These are phyloP conservation scores for Datnioides undecimradiatus DNA, from an alignment of 2,113 vertebrate genomes.

Conservation along the genomic window DNA sequence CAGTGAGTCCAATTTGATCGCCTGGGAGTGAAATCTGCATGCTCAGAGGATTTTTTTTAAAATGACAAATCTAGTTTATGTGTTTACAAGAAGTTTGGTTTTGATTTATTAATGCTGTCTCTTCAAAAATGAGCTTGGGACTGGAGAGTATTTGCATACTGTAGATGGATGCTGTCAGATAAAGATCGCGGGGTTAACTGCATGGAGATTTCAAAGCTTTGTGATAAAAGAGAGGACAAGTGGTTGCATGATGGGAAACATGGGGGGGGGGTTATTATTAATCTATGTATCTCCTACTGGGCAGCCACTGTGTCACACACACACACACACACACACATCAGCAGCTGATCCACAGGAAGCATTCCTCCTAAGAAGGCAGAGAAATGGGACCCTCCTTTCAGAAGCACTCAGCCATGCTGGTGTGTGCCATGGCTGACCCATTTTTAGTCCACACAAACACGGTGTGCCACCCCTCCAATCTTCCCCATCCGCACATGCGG, in stretches of 20 bases:
- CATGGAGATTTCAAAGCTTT: slow-evolving; percentile 20
- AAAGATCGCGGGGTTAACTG: slow-evolving; percentile 10
- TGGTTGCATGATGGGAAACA: slow-evolving; percentile 27
- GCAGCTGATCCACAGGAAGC: slow-evolving; percentile 47
- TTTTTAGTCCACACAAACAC: slow-evolving; percentile 61
- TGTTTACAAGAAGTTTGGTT: neutral
- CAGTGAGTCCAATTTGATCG: neutral
- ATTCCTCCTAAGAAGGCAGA: slow-evolving; percentile 8
- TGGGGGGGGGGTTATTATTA: slow-evolving; percentile 29
- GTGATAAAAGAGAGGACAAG: slow-evolving; percentile 41
- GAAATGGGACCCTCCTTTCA: slow-evolving; percentile 47
- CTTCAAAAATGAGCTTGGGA: neutral
- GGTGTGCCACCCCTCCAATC: neutral
- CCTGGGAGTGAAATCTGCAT: neutral
- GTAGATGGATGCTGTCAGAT: neutral
- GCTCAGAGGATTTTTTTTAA: neutral
- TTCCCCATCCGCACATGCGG: neutral
- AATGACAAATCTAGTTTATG: neutral
- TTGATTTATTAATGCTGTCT: neutral
- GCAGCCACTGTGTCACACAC: slow-evolving; percentile 36
- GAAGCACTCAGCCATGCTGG: slow-evolving; percentile 56
- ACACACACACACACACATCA: slow-evolving; percentile 12
- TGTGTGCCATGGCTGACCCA: slow-evolving; percentile 69
- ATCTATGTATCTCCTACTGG: slow-evolving; percentile 47
- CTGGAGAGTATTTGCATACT: neutral